Evolutionary conservation across 2,888 invertebrate species (phyloP).

Genomic region (Dicycla oo): DNA sequence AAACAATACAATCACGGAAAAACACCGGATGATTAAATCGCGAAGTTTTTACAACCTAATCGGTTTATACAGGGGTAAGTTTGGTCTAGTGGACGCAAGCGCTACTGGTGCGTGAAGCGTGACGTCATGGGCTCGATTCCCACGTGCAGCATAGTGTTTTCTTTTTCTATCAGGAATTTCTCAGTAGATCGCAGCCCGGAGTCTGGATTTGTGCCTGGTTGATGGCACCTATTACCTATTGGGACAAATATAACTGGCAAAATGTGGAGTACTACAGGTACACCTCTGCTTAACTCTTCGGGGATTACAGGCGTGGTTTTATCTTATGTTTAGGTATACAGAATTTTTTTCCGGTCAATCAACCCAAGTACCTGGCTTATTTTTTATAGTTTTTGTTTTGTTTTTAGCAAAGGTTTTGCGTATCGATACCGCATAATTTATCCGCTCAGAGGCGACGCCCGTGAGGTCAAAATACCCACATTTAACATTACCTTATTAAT

Average conservation of each 20-base stretch:
- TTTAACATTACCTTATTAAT: constrained; percentile 71
- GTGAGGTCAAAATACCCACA: constrained; percentile 77
- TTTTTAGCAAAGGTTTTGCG: constrained; percentile 68
- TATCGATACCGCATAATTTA: constrained; percentile 76
- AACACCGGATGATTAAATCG: constrained; percentile 40
- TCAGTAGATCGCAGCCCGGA: too few relatives aligned
- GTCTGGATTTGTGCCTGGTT: too few relatives aligned
- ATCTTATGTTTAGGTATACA: constrained; percentile 30
- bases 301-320: neutral
- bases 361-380: constrained; percentile 60
- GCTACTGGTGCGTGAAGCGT: neutral
- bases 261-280: neutral
- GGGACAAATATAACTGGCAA: neutral
- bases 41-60: constrained; percentile 23
- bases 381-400: constrained; percentile 64
- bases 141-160: neutral
- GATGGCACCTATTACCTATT: too few relatives aligned
- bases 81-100: neutral
- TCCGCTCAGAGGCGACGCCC: constrained; percentile 69
- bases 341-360: constrained; percentile 71
- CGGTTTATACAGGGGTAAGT: constrained; percentile 4
- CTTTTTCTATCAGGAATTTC: neutral
- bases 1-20: constrained; percentile 48
- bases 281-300: neutral
- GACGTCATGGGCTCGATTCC: neutral